These are phyloP conservation scores for Tamandua tetradactyla DNA, from an alignment of 2,797 vertebrate genomes.

Conservation along the genomic window DNA sequence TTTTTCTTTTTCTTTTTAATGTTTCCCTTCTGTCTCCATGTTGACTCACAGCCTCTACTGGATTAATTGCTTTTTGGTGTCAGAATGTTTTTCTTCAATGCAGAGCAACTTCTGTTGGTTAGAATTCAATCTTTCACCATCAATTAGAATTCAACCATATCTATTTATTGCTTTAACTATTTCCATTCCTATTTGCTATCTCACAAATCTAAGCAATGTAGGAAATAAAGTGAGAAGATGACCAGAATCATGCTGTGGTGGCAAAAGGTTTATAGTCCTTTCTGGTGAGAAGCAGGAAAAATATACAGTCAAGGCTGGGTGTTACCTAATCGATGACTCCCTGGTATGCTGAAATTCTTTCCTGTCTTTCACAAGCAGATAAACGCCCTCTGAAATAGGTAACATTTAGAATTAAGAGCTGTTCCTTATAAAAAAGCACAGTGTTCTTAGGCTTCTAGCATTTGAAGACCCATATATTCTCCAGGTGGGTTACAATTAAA, in stretches of 20 bases:
- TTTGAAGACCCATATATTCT: background rate
- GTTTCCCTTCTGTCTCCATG: background rate
- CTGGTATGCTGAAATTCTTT: constrained; percentile 6
- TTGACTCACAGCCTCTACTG: background rate
- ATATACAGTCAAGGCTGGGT: background rate
- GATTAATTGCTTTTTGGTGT: background rate
- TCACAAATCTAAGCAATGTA: background rate
- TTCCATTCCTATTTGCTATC: background rate
- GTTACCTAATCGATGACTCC: background rate
- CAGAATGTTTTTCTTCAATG: background rate
- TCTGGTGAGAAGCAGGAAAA: background rate
- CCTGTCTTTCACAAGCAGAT: background rate
- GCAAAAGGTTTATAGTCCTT: background rate
- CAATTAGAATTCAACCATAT: background rate
- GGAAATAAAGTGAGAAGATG: background rate
- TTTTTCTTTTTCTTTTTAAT: background rate
- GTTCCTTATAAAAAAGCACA: background rate
- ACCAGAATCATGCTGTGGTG: background rate
- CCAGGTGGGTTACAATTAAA: background rate
- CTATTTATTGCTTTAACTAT: background rate
- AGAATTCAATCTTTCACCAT: background rate
- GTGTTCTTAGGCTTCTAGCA: background rate
- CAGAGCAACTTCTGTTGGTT: background rate
- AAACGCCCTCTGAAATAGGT: background rate
- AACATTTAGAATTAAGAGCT: constrained; percentile 12